Percentiles rank a stretch among this genome's conserved stretches.
phyloP scores from a whole-genome alignment of 2,113 vertebrate genomes.

The Mormyrus iriodes region DNA sequence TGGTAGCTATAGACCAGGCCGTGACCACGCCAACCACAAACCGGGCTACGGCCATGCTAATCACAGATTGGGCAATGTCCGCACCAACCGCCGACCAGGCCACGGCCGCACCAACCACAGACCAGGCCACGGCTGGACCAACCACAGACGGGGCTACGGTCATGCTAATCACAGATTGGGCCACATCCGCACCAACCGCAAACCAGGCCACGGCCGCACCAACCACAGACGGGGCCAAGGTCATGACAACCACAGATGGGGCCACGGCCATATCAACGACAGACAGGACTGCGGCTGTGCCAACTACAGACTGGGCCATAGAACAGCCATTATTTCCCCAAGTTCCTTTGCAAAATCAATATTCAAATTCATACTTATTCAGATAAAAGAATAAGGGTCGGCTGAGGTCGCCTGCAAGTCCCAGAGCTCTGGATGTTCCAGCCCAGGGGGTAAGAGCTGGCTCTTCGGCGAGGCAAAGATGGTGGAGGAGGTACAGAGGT shows the following conservation, averaged over 20 bases:
- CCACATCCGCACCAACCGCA: neutral
- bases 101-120: neutral
- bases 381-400: neutral
- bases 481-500: neutral
- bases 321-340: neutral
- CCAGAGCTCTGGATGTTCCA: neutral
- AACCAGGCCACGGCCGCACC: neutral
- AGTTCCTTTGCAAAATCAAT: neutral
- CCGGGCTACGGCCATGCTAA: too few relatives aligned
- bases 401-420: neutral
- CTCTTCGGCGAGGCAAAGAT: neutral
- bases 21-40: neutral
- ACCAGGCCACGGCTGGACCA: neutral
- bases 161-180: neutral
- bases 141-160: neutral
- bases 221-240: neutral
- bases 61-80: too few relatives aligned
- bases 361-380: neutral
- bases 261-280: too few relatives aligned
- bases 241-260: neutral
- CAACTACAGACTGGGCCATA: neutral
- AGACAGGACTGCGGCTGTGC: neutral
- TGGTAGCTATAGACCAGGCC: neutral
- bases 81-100: neutral
- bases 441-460: neutral